phyloP scores from a whole-genome alignment of 2,888 invertebrate genomes.

The Drosophila aldrichi region DNA sequence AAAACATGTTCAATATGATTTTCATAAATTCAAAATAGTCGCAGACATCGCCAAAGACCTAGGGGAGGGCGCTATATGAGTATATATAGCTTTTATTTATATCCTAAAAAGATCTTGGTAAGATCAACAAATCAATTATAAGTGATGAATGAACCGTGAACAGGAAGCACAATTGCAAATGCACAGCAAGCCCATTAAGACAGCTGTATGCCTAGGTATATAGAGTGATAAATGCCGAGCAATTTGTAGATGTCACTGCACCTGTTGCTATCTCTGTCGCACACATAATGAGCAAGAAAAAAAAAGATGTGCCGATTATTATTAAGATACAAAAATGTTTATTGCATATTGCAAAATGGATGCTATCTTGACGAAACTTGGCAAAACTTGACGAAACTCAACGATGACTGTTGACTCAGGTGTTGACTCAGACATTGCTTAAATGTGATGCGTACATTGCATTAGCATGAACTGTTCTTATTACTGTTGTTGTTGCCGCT shows the following conservation, averaged over 20 bases:
- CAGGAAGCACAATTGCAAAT: constrained; percentile 15
- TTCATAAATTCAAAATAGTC: background rate
- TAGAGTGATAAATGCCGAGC: constrained; percentile 8
- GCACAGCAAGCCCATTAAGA: background rate
- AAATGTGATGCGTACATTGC: background rate
- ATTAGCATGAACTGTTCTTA: background rate
- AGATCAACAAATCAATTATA: background rate
- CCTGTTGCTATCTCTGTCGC: background rate
- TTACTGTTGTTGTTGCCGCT: background rate
- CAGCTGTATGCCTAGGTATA: background rate
- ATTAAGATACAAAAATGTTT: background rate
- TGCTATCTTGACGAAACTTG: background rate
- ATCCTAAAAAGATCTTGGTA: background rate
- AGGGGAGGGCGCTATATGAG: background rate
- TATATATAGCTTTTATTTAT: background rate
- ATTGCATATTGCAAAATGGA: background rate
- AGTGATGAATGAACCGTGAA: constrained; percentile 1
- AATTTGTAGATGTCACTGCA: constrained; percentile 10
- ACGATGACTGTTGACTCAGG: constrained; percentile 17
- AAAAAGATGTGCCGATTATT: background rate
- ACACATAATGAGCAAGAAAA: background rate
- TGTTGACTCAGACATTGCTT: constrained; percentile 21
- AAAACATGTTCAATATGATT: background rate
- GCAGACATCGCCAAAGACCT: background rate
- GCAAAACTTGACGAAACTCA: background rate